Percentiles rank a stretch among this genome's conserved stretches.
Evolutionary conservation across 2,113 vertebrate genomes (phyloP).

Genomic region (Carettochelys insculpta): DNA sequence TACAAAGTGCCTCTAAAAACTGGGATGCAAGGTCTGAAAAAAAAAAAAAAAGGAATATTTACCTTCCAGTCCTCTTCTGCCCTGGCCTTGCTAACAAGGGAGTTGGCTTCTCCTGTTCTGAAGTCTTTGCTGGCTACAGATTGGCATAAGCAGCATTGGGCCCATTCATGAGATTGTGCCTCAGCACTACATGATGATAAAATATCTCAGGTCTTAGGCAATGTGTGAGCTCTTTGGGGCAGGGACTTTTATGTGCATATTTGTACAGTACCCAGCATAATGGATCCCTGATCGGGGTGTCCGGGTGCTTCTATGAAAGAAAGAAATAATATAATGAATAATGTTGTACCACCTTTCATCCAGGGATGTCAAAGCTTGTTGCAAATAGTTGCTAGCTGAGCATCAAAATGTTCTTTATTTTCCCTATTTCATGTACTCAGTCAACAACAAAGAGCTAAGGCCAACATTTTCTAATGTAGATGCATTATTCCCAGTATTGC

Average conservation of each 20-base stretch:
- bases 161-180: neutral
- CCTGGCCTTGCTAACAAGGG: neutral
- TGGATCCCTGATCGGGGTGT: neutral
- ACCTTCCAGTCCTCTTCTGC: neutral
- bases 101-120: neutral
- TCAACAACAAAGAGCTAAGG: conserved; percentile 39
- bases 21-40: rapidly evolving
- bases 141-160: neutral
- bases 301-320: neutral
- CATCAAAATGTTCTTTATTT: conserved; percentile 42
- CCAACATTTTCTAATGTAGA: neutral
- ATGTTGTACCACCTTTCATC: conserved; percentile 6
- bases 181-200: neutral
- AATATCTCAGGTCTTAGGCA: neutral
- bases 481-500: conserved; percentile 47
- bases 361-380: conserved; percentile 4
- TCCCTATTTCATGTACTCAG: conserved; percentile 36
- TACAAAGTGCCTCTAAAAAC: neutral
- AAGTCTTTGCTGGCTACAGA: neutral
- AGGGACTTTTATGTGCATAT: neutral
- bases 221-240: neutral
- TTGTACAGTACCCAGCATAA: neutral
- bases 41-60: rapidly evolving
- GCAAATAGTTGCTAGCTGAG: conserved; percentile 27
- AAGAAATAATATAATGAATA: neutral